These are phyloP conservation scores for Ellobius talpinus DNA, from an alignment of 2,113 vertebrate species.

Conservation along the genomic window DNA sequence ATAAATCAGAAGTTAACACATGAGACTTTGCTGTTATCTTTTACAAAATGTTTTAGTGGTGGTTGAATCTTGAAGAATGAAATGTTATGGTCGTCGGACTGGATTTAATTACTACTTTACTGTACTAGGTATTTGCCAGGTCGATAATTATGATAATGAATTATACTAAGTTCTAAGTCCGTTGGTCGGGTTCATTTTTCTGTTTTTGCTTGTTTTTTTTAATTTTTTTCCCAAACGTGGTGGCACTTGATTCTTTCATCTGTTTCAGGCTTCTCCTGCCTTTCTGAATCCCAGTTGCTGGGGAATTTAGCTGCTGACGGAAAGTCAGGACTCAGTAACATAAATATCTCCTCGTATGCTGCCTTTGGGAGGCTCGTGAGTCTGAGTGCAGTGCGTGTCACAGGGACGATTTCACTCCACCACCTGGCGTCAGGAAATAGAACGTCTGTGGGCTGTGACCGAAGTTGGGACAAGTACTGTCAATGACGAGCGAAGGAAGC, in stretches of 20 bases:
- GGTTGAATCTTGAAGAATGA: constrained; percentile 7
- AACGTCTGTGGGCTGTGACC: not conserved
- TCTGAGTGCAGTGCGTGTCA: constrained; percentile 28
- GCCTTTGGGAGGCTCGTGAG: constrained; percentile 58
- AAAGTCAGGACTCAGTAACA: constrained; percentile 16
- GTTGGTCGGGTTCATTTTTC: not conserved
- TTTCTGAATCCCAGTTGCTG: not conserved
- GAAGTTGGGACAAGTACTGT: not conserved
- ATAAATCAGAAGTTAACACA: constrained; percentile 20
- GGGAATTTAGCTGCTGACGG: not conserved
- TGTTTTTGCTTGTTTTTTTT: not conserved
- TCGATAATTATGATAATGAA: not conserved
- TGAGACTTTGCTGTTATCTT: not conserved
- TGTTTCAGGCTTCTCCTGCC: not conserved
- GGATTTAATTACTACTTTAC: constrained; percentile 17
- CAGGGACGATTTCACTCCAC: not conserved
- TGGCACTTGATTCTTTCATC: constrained; percentile 4
- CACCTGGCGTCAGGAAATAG: constrained; percentile 47
- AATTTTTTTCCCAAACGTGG: not conserved
- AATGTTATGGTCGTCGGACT: not conserved
- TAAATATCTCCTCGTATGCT: not conserved
- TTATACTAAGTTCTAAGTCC: not conserved
- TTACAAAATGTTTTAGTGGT: not conserved
- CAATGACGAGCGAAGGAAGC: not conserved
- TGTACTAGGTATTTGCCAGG: not conserved